Base-by-base conservation (phyloP, 2,797 vertebrate genomes). In the Uromys caudimaculatus region DNA sequence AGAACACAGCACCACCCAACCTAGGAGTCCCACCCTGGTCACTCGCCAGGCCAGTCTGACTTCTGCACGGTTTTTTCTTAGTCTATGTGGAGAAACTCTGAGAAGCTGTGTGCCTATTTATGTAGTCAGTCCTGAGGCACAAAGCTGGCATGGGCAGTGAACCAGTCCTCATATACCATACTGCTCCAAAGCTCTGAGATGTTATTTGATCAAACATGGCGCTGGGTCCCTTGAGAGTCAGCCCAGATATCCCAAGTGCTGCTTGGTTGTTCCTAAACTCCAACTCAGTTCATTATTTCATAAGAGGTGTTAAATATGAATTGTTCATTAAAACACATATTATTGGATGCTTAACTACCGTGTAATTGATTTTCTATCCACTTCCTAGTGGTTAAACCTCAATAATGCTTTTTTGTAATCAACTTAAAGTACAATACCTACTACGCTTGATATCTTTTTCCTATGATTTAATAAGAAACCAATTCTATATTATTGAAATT, bases 271-370 rank as follows among this genome's bases (percentile, higher is more conserved):
- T n/a, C 75, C 35, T 24, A 96, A 89, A 94, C 64, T 94, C 73
- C 86, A 95, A 52, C 50, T 38, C 27, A 54, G 60, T n/a, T 75
- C 95, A 90, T 97, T 96, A 95, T 94, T 96, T 97, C 89, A 76
- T 95, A 95, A 97, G 90, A 95, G 93, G 88, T 95, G 67, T 90
- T 98, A 96, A 97, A 95, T 96, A 93, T 64, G n/a, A 96, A 96
- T 90, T 96, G 91, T 95, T 97, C 97, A 97, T 93, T 97, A 97
- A 95, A 96, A 97, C 82, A 98, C 87, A 89, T 97, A 98, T 95
- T 97, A 97, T 93, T 96, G 84, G 90, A 96, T 96, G 98, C 93
- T 97, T 98, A 96, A 96, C 89, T 97, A 95, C 97, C 91, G 27
- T 96, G 62, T 95, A 96, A 97, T 96, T 97, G 95, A 96, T 96